Percentiles rank a stretch among this genome's conserved stretches.
phyloP scores from a whole-genome alignment of 2,888 invertebrate species.

The Uloborus plumipes region DNA sequence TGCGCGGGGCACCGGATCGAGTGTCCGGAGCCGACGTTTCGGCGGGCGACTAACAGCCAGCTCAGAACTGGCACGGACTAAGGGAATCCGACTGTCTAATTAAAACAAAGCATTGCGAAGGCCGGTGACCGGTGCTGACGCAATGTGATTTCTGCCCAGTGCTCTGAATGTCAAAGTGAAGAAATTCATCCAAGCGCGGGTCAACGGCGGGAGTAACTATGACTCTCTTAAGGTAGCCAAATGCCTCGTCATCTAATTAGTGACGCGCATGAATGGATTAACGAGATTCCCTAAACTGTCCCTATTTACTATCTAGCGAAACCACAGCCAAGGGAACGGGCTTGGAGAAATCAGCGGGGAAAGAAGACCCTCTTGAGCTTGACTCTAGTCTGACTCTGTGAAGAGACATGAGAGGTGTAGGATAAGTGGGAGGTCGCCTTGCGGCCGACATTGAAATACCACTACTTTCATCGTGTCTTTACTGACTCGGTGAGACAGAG shows the following conservation, averaged over 20 bases:
- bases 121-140: slow-evolving; percentile 69
- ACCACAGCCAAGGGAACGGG: slow-evolving; percentile 77
- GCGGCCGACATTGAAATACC: slow-evolving; percentile 19
- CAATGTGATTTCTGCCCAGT: slow-evolving; percentile 65
- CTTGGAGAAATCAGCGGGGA: slow-evolving; percentile 70
- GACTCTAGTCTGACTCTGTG: slow-evolving; percentile 78
- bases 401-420: slow-evolving; percentile 78
- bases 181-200: slow-evolving; percentile 58
- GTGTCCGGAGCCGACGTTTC: slow-evolving; percentile 41
- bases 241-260: slow-evolving; percentile 60
- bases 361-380: slow-evolving; percentile 76
- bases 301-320: slow-evolving; percentile 20
- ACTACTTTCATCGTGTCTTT: slow-evolving; percentile 70
- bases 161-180: slow-evolving; percentile 64
- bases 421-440: slow-evolving; percentile 74
- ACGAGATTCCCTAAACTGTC: slow-evolving; percentile 67
- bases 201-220: slow-evolving; percentile 52
- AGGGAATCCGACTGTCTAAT: slow-evolving; percentile 74
- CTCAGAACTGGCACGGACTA: slow-evolving; percentile 72
- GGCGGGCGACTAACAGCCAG: slow-evolving; percentile 61
- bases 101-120: slow-evolving; percentile 74
- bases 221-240: slow-evolving; percentile 50
- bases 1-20: slow-evolving; percentile 65
- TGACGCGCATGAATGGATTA: slow-evolving; percentile 61
- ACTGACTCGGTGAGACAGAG: slow-evolving; percentile 45